These are phyloP conservation scores for Napeogenes sylphis DNA, from an alignment of 2,888 invertebrate genomes.

Conservation along the genomic window DNA sequence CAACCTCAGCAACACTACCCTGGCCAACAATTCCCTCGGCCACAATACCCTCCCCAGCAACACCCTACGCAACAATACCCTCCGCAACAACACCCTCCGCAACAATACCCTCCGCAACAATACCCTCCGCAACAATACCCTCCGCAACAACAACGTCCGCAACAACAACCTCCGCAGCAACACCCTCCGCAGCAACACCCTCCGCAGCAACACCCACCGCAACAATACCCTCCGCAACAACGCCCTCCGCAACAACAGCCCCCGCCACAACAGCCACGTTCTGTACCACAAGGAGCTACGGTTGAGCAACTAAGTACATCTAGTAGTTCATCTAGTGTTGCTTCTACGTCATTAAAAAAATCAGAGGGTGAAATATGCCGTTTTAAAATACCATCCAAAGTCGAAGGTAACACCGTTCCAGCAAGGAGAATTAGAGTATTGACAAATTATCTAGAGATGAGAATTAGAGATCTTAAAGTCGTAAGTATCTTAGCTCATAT, in stretches of 20 bases:
- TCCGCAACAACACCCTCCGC: not conserved
- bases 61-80: constrained; percentile 1
- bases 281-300: not conserved
- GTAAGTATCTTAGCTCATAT: constrained; percentile 45
- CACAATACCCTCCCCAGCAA: constrained; percentile 7
- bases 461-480: constrained; percentile 64
- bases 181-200: not conserved
- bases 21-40: constrained; percentile 9
- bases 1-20: not conserved
- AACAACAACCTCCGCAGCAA: constrained; percentile 13
- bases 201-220: constrained; percentile 5
- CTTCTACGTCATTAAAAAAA: not conserved
- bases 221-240: not conserved
- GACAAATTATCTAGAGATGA: constrained; percentile 82
- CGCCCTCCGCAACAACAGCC: not conserved
- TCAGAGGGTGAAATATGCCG: constrained; percentile 29
- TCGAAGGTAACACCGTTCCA: constrained; percentile 53
- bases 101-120: constrained; percentile 5
- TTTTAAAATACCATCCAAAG: constrained; percentile 52
- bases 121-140: not conserved
- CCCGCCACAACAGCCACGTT: constrained; percentile 2
- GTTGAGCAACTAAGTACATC: not conserved
- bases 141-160: not conserved
- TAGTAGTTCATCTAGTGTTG: not conserved
- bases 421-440: constrained; percentile 53